phyloP scores from a whole-genome alignment of 2,797 vertebrate species.

The Gymnothorax javanicus region DNA sequence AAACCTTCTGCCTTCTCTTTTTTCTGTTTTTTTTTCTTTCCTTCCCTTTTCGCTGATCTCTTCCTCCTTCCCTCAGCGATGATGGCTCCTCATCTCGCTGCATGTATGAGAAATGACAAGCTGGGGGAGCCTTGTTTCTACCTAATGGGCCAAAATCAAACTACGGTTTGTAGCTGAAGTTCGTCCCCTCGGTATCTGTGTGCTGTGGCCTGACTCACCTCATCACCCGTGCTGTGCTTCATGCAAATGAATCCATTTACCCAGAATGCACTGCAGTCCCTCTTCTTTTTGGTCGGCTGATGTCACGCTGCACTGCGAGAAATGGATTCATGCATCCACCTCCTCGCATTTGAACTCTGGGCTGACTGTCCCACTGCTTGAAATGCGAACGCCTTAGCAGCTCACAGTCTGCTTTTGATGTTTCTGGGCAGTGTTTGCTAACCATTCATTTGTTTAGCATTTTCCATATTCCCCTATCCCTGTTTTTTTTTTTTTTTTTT shows the following conservation, averaged over 20 bases:
- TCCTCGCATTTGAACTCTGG: constrained; percentile 46
- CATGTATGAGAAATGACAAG: constrained; percentile 99
- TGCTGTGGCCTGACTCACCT: constrained; percentile 87
- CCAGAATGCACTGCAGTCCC: constrained; percentile 62
- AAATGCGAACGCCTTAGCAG: constrained; percentile 26
- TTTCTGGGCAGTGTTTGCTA: constrained; percentile 15
- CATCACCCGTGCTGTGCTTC: constrained; percentile 81
- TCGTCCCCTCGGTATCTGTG: constrained; percentile 83
- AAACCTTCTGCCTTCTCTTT: constrained; percentile 88
- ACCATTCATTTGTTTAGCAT: not conserved
- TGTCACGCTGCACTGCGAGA: constrained; percentile 43
- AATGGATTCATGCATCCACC: constrained; percentile 46
- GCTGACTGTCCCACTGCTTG: constrained; percentile 24
- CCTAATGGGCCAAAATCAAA: constrained; percentile 96
- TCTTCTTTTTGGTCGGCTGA: constrained; percentile 42
- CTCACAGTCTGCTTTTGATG: constrained; percentile 10
- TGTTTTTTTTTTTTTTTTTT: not conserved
- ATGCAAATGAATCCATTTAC: constrained; percentile 85
- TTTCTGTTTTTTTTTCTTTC: constrained; percentile 75
- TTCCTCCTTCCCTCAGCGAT: constrained; percentile 91
- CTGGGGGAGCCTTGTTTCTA: constrained; percentile 97
- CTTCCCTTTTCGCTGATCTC: constrained; percentile 86
- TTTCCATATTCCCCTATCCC: not conserved
- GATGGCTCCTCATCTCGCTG: constrained; percentile 97
- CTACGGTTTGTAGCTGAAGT: constrained; percentile 99